Conservation (phyloP, 2,113 vertebrate genomes). For the Mungos mungo region DNA sequence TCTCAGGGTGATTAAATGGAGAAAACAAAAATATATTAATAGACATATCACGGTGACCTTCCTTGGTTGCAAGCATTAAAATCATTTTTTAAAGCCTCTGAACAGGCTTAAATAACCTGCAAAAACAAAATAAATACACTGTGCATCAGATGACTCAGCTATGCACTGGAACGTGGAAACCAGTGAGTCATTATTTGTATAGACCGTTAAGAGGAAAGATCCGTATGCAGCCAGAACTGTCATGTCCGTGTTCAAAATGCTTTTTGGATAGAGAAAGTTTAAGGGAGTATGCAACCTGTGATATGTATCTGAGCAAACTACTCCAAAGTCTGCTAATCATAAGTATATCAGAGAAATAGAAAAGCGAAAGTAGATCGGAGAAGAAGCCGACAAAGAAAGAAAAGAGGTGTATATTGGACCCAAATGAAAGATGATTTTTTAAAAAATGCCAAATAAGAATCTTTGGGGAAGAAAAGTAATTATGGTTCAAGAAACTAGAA, state of each 20-base stretch:
- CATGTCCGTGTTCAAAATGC: not conserved
- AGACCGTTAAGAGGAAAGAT: not conserved
- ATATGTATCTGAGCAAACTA: not conserved
- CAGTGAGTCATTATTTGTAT: not conserved
- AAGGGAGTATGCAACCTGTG: not conserved
- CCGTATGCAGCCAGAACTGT: not conserved
- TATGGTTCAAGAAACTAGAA: not conserved
- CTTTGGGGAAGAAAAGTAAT: not conserved
- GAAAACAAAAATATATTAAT: not conserved
- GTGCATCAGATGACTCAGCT: not conserved
- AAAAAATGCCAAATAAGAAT: not conserved
- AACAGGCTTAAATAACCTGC: not conserved
- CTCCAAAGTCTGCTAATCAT: not conserved
- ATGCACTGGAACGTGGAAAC: not conserved
- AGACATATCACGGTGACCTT: not conserved
- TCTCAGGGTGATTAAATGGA: not conserved
- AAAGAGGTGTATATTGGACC: not conserved
- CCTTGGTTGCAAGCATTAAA: not conserved
- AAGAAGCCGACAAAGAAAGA: not conserved
- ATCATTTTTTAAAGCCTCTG: not conserved
- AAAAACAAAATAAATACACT: not conserved
- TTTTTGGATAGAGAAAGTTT: not conserved
- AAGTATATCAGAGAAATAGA: not conserved
- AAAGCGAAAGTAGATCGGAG: not conserved
- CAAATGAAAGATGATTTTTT: not conserved